Evolutionary conservation across 2,113 vertebrate genomes (phyloP).

Genomic region (Asarcornis scutulata): DNA sequence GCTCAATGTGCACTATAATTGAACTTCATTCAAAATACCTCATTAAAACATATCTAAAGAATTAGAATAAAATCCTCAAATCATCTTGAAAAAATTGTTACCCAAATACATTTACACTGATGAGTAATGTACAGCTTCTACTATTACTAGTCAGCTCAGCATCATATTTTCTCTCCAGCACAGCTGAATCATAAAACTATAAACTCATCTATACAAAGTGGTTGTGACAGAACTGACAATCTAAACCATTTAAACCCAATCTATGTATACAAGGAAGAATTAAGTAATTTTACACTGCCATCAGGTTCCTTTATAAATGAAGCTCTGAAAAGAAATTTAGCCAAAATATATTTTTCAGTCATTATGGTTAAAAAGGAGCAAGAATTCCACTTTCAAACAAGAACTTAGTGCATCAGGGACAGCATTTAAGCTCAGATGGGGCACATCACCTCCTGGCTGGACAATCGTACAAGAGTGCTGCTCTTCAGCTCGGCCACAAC

Average conservation of each 20-base stretch:
- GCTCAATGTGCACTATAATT: not conserved
- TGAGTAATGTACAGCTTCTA: not conserved
- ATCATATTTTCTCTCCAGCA: not conserved
- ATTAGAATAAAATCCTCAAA: not conserved
- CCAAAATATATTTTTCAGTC: not conserved
- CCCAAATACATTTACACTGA: not conserved
- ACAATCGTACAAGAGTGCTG: fast-evolving
- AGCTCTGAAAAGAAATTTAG: not conserved
- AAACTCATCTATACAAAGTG: not conserved
- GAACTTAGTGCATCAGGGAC: fast-evolving
- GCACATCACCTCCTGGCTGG: not conserved
- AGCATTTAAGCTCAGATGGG: not conserved
- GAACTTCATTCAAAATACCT: not conserved
- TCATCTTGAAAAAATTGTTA: not conserved
- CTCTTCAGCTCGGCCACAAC: not conserved
- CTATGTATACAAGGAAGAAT: not conserved
- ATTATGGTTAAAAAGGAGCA: not conserved
- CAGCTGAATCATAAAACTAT: not conserved
- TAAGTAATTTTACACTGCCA: not conserved
- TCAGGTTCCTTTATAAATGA: not conserved
- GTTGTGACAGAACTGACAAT: not conserved
- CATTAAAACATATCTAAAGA: not conserved
- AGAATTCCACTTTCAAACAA: not conserved
- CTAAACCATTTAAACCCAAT: not conserved
- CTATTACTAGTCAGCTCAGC: not conserved